A percentile compares a stretch with the other conserved stretches of the same genome.
Conservation (phyloP, 2,797 vertebrate genomes). For the Characodon lateralis region DNA sequence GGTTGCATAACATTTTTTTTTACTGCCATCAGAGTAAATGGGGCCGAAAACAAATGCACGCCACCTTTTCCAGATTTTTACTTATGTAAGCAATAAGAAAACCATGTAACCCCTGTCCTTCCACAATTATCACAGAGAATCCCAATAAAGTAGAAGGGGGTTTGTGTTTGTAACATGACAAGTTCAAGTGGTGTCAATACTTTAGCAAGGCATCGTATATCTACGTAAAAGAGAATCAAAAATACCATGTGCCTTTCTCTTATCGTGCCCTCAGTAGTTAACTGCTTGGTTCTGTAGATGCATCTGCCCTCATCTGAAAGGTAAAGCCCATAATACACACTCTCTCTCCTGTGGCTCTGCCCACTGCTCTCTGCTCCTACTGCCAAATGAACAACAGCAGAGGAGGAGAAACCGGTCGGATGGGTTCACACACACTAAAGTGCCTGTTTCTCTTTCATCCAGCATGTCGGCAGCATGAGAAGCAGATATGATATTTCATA, state of each 20-base stretch:
- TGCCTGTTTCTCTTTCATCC: not conserved
- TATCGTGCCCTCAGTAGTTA: not conserved
- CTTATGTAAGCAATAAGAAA: not conserved
- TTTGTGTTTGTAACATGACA: not conserved
- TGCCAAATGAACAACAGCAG: conserved; percentile 43
- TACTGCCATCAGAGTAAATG: too few relatives aligned
- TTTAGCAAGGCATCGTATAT: not conserved
- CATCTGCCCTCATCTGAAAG: conserved; percentile 59
- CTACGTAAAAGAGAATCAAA: too few relatives aligned
- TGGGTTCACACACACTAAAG: conserved; percentile 30
- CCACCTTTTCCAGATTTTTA: not conserved
- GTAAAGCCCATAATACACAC: conserved; percentile 31
- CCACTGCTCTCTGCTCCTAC: conserved; percentile 31
- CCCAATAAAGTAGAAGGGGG: not conserved
- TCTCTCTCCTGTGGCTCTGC: conserved; percentile 18
- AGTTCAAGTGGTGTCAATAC: not conserved
- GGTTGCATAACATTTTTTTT: too few relatives aligned
- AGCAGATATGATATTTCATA: not conserved
- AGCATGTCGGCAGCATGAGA: not conserved
- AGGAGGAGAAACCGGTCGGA: conserved; percentile 68
- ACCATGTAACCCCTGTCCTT: not conserved
- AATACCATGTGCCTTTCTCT: too few relatives aligned
- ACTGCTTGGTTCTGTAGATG: conserved; percentile 43
- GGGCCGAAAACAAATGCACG: too few relatives aligned
- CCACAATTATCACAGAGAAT: not conserved